Conservation (phyloP, 2,797 vertebrate species). For the Peromyscus attwateri region DNA sequence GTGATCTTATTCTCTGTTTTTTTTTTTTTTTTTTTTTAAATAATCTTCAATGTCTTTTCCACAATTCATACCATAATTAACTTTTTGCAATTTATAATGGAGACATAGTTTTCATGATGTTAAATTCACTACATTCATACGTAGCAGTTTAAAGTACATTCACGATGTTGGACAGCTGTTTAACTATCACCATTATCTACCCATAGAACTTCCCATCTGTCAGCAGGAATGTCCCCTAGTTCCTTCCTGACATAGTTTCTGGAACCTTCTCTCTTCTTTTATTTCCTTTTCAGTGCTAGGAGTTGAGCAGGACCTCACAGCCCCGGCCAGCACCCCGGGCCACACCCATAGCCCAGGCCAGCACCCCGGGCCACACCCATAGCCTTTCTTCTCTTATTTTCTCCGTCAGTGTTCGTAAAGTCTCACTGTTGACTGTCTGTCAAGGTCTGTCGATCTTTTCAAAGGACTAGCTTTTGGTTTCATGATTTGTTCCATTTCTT, state of each 20-base stretch:
- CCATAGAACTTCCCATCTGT: slow-evolving; percentile 73
- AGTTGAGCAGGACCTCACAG: not conserved
- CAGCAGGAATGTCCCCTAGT: slow-evolving; percentile 56
- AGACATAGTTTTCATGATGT: not conserved
- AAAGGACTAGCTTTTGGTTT: not conserved
- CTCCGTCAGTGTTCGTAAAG: slow-evolving; percentile 19
- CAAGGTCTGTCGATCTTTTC: not conserved
- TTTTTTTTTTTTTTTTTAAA: not conserved
- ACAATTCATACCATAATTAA: not conserved
- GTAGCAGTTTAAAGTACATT: not conserved
- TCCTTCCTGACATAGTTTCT: slow-evolving; percentile 2
- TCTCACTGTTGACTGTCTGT: not conserved
- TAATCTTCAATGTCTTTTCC: slow-evolving; percentile 13
- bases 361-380: not conserved
- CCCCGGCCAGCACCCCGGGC: not conserved
- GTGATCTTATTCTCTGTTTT: not conserved
- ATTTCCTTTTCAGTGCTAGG: not conserved
- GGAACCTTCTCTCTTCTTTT: not conserved
- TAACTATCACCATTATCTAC: not conserved
- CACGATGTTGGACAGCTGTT: not conserved
- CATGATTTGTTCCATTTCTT: not conserved
- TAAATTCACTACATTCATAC: not conserved
- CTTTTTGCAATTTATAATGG: not conserved
- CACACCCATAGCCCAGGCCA: not conserved
- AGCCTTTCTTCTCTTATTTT: not conserved